Base-by-base conservation (phyloP, 2,888 invertebrate genomes). In the Heliconius sara region DNA sequence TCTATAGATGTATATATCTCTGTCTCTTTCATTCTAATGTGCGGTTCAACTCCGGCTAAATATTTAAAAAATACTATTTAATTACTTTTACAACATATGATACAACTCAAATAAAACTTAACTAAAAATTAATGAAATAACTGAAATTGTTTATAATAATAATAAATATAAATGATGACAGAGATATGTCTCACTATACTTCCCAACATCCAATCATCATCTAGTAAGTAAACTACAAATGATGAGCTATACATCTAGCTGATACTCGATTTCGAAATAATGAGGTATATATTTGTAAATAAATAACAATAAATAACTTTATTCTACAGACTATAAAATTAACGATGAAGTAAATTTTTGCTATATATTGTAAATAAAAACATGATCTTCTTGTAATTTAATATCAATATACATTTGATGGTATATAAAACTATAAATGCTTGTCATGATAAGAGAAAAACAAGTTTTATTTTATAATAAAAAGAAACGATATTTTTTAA, bases 371-470 rank as follows among this genome's bases (percentile, higher is more conserved):
- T 30, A 39, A 39, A 52, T 57, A n/a, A 74, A 78, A 74, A n/a
- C 63, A 68, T 57, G 13, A 73, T 67, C 39, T 67, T 78, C 39
- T 60, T 25, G 43, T 66, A 27, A 79, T 75, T 75, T 67, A 19
- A 47, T 75, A 30, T 79, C 47, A 34, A 70, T 74, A 60, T 68
- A 57, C 68, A 74, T 75, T 52, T 79, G 63, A 75, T 75, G 43
- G 22, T 43, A 22, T 30, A 39, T 73, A 73, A n/a, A n/a, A 60
- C 19, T 60, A 60, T 60, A 10, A 60, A 60, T 60, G 57, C 22
- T 9, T 57, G 4, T 57, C 39, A n/a, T 34, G 16, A 39, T 70
- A n/a, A 39, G 22, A 30, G 3, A n/a, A 60, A 60, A 60, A 60
- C 0, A 52, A 43, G 13, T 12, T 3, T 13, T 0, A 13, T 43